Percentiles rank a stretch among this genome's conserved stretches.
phyloP scores from a whole-genome alignment of 30 jellyfish, hydroid and myxozoan species.

The Cassiopea xamachana region DNA sequence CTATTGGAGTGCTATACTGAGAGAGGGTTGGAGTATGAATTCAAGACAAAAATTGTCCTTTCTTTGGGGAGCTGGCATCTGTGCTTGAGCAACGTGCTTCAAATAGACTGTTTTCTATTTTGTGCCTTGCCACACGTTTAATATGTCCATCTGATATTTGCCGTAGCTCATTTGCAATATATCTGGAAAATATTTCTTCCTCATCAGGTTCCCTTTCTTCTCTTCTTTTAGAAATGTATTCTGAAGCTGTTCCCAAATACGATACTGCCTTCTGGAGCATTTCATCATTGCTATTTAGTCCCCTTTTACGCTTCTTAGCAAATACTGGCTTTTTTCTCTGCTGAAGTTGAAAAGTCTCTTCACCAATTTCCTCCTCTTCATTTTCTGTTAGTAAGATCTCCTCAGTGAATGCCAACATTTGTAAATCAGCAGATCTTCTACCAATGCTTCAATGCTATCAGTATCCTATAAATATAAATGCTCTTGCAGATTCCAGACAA shows the following conservation, averaged over 20 bases:
- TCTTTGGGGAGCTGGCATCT: background rate
- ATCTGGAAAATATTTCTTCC: conserved; percentile 15
- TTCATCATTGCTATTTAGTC: background rate
- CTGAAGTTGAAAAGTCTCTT: background rate
- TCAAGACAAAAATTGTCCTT: background rate
- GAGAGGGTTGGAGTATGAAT: background rate
- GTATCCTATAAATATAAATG: conserved; percentile 11
- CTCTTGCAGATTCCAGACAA: conserved; percentile 18
- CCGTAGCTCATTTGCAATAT: conserved; percentile 14
- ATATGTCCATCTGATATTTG: conserved; percentile 14
- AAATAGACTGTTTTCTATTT: conserved; percentile 13
- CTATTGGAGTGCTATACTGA: background rate
- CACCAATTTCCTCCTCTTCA: background rate
- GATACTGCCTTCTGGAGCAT: conserved; percentile 20
- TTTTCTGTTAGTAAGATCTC: background rate
- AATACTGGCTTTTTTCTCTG: conserved; percentile 14
- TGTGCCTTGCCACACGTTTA: conserved; percentile 3
- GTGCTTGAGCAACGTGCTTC: conserved; percentile 22
- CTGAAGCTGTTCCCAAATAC: conserved; percentile 10
- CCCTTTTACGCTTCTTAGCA: background rate
- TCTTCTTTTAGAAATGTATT: background rate
- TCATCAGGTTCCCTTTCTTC: conserved; percentile 6
- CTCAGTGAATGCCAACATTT: background rate
- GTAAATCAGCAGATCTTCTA: background rate
- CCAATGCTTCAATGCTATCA: background rate